A percentile compares a stretch with the other conserved stretches of the same genome.
Conservation (phyloP, 2,113 vertebrate genomes). For the Heptranchias perlo region DNA sequence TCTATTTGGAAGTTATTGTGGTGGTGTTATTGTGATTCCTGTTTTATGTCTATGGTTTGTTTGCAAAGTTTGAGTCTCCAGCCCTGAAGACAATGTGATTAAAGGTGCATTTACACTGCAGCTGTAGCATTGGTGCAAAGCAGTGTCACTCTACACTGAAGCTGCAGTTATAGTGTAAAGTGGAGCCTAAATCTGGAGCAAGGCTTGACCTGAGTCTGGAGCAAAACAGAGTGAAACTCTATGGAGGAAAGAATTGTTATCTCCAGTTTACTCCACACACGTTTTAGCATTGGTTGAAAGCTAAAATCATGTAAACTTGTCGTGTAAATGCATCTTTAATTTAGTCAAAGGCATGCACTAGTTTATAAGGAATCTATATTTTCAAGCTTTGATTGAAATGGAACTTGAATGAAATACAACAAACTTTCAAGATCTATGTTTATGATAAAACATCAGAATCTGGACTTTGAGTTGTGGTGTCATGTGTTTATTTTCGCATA, state of each 20-base stretch:
- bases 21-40: not conserved
- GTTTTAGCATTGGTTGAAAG: not conserved
- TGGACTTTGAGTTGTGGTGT: not conserved
- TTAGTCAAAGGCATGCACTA: not conserved
- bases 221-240: not conserved
- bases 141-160: not conserved
- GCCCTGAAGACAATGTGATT: not conserved
- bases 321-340: not conserved
- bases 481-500: not conserved
- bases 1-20: not conserved
- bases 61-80: not conserved
- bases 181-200: not conserved
- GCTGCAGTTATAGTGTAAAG: not conserved
- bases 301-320: not conserved
- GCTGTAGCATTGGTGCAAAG: not conserved
- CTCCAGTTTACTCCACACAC: not conserved
- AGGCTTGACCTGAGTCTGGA: not conserved
- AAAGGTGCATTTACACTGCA: not conserved
- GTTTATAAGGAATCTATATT: not conserved
- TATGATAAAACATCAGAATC: not conserved
- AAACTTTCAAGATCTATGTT: not conserved
- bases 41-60: not conserved
- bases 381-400: not conserved
- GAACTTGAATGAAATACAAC: not conserved
- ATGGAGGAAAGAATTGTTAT: not conserved